A percentile compares a stretch with the other conserved stretches of the same genome.
Evolutionary conservation across 2,888 invertebrate genomes (phyloP).

Genomic region (Epirrhoe alternata): DNA sequence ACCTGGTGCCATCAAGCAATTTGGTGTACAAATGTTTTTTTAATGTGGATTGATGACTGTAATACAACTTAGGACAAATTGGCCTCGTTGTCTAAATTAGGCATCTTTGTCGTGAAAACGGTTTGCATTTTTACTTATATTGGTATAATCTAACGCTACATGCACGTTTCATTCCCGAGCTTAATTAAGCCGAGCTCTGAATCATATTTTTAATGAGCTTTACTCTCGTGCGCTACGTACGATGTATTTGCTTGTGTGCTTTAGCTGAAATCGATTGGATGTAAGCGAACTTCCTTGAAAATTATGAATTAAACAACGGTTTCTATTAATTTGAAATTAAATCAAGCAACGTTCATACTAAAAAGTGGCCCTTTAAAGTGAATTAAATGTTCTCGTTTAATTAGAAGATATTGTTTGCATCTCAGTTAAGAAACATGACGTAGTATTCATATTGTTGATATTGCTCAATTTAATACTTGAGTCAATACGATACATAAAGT

Average conservation of each 20-base stretch:
- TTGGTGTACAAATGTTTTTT: constrained; percentile 35
- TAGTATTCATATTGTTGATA: not conserved
- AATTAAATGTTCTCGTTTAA: not conserved
- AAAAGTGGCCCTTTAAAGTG: not conserved
- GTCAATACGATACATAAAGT: not conserved
- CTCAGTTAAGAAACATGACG: not conserved
- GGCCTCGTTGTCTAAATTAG: constrained; percentile 2
- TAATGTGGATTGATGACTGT: constrained; percentile 34
- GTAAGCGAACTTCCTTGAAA: not conserved
- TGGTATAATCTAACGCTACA: constrained; percentile 62
- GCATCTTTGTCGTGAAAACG: constrained; percentile 15
- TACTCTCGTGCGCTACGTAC: constrained; percentile 29
- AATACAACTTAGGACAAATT: constrained; percentile 25
- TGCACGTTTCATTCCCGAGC: constrained; percentile 64
- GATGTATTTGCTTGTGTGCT: constrained; percentile 15
- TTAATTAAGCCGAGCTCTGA: constrained; percentile 67
- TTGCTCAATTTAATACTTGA: not conserved
- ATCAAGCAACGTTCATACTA: not conserved
- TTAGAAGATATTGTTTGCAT: not conserved
- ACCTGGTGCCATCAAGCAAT: constrained; percentile 35
- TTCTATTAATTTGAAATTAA: too few relatives aligned
- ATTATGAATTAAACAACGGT: not conserved
- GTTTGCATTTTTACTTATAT: constrained; percentile 26
- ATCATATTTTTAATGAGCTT: constrained; percentile 59
- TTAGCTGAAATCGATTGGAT: constrained; percentile 6